phyloP scores from a whole-genome alignment of 2,888 invertebrate species.

The Trisateles emortualis region DNA sequence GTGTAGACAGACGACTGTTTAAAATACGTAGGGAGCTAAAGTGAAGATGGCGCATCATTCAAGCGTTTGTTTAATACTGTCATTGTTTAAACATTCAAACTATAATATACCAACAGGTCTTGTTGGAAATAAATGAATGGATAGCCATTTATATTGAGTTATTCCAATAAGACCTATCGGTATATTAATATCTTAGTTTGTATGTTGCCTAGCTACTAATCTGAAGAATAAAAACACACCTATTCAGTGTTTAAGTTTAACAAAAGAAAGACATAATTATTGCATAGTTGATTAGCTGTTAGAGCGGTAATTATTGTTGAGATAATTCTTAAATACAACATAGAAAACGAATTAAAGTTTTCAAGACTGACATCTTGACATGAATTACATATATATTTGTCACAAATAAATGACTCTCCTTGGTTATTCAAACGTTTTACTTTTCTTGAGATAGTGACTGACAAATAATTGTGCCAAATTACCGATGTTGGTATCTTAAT shows the following conservation, averaged over 20 bases:
- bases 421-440: slow-evolving; percentile 40
- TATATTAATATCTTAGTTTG: no score
- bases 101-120: slow-evolving; percentile 37
- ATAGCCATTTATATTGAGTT: neutral
- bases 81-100: slow-evolving; percentile 53
- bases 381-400: no score
- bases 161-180: no score
- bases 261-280: no score
- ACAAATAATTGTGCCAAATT: slow-evolving; percentile 17
- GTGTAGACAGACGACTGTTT: slow-evolving; percentile 69
- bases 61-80: slow-evolving; percentile 51
- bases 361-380: slow-evolving; percentile 53
- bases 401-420: slow-evolving; percentile 34
- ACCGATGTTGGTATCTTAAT: slow-evolving; percentile 18
- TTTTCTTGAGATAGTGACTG: slow-evolving; percentile 43
- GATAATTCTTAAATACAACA: neutral
- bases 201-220: no score
- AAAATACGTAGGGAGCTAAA: slow-evolving; percentile 60
- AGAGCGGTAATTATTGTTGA: neutral
- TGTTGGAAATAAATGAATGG: neutral
- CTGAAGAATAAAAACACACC: no score
- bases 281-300: no score
- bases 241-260: no score
- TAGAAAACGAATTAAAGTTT: slow-evolving; percentile 10
- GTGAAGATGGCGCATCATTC: slow-evolving; percentile 40